Evolutionary conservation across 1,140 invertebrate species (phyloP).

Genomic region (Lasaia peninsularis): DNA sequence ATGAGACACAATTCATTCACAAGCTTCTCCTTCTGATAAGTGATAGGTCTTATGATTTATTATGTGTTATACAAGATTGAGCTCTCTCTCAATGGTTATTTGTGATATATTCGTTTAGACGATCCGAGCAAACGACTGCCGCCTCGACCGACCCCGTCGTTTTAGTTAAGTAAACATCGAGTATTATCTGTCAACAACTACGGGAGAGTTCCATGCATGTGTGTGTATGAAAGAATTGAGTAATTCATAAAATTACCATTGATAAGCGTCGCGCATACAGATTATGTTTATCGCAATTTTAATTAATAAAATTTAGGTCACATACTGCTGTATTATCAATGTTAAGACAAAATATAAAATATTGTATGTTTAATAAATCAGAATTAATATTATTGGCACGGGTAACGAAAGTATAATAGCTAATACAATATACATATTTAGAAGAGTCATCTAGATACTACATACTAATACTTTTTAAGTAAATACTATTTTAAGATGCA

Average conservation of each 20-base stretch:
- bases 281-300: conserved; percentile 33
- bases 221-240: conserved; percentile 56
- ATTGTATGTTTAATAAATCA: no score
- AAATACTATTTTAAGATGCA: no score
- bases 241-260: conserved; percentile 68
- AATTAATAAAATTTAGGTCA: conserved; percentile 56
- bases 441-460: no score
- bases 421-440: no score
- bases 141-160: conserved; percentile 56
- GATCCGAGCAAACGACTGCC: conserved; percentile 31
- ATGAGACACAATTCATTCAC: conserved; percentile 75
- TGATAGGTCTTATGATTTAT: conserved; percentile 48
- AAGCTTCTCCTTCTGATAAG: conserved; percentile 45
- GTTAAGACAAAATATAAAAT: not conserved
- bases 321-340: not conserved
- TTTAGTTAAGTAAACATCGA: conserved; percentile 75
- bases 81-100: conserved; percentile 46
- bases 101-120: conserved; percentile 39
- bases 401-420: no score
- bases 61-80: conserved; percentile 37
- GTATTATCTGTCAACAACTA: conserved; percentile 75
- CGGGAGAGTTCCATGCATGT: conserved; percentile 37
- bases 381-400: no score
- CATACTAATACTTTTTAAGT: no score
- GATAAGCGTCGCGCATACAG: conserved; percentile 34